These are phyloP conservation scores for Columba livia DNA, from an alignment of 2,113 vertebrate genomes.

Conservation along the genomic window DNA sequence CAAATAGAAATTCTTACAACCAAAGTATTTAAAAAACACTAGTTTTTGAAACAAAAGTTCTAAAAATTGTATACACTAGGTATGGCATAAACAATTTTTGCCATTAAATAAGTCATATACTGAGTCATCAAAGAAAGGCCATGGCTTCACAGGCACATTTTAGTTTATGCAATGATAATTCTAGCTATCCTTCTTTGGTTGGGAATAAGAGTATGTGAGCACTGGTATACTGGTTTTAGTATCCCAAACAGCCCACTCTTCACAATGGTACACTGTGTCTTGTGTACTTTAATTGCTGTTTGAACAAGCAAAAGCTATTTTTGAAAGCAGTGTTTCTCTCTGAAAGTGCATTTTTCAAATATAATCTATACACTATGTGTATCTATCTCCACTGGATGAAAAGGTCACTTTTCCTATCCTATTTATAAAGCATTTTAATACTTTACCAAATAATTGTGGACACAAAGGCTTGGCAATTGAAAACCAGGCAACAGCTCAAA, in stretches of 20 bases:
- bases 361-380: background rate
- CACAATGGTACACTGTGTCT: background rate
- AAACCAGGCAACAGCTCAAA: background rate
- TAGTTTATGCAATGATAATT: background rate
- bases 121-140: background rate
- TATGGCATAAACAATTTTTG: background rate
- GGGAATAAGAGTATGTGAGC: background rate
- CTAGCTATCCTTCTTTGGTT: background rate
- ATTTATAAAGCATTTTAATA: background rate
- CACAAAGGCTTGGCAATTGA: background rate
- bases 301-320: background rate
- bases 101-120: background rate
- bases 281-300: background rate
- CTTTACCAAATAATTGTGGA: background rate
- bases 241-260: background rate
- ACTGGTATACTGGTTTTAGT: background rate
- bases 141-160: background rate
- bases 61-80: background rate
- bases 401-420: background rate
- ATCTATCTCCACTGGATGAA: background rate
- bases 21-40: background rate
- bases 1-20: background rate
- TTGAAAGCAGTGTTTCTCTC: background rate
- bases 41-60: background rate
- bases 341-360: background rate